These are phyloP conservation scores for Aurelia sp. DNA, from an alignment of 30 jellyfish, hydroid and myxozoan species.

Conservation along the genomic window DNA sequence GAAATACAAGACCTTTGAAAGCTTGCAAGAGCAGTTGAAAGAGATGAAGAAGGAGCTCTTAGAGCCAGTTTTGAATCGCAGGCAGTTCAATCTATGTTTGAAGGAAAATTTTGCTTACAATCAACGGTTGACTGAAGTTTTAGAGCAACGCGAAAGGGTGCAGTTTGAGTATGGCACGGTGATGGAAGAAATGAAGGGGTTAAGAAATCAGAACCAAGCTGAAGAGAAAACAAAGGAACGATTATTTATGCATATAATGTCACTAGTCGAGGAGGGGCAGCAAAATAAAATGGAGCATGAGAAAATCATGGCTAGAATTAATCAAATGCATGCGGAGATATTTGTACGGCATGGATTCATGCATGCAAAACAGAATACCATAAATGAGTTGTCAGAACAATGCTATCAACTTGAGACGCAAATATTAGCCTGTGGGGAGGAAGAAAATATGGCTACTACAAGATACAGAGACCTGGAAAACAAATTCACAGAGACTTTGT, in stretches of 20 bases:
- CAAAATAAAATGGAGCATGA: slow-evolving; percentile 31
- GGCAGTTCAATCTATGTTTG: slow-evolving; percentile 54
- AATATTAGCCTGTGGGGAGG: background rate
- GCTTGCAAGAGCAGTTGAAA: slow-evolving; percentile 26
- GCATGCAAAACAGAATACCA: slow-evolving; percentile 31
- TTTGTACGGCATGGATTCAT: slow-evolving; percentile 64
- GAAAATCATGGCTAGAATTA: slow-evolving; percentile 32
- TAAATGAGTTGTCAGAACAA: slow-evolving; percentile 25
- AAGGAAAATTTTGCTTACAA: slow-evolving; percentile 53
- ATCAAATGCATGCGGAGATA: slow-evolving; percentile 67
- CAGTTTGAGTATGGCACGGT: slow-evolving; percentile 60
- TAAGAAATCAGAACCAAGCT: slow-evolving; percentile 15
- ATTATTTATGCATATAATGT: slow-evolving; percentile 49
- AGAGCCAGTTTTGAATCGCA: slow-evolving; percentile 53
- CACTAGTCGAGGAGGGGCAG: slow-evolving; percentile 49
- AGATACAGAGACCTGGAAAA: slow-evolving; percentile 7
- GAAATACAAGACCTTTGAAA: slow-evolving; percentile 10
- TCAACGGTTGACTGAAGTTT: slow-evolving; percentile 33
- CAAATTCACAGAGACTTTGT: slow-evolving; percentile 33
- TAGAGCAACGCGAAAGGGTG: slow-evolving; percentile 62
- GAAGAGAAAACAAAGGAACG: slow-evolving; percentile 59
- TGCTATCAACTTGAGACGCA: slow-evolving; percentile 43
- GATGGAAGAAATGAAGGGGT: slow-evolving; percentile 58
- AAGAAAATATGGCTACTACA: slow-evolving; percentile 7
- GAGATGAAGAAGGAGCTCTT: slow-evolving; percentile 46